phyloP scores from a whole-genome alignment of 53 echinoderm and acorn worm species.

The Echinometra lucunter region DNA sequence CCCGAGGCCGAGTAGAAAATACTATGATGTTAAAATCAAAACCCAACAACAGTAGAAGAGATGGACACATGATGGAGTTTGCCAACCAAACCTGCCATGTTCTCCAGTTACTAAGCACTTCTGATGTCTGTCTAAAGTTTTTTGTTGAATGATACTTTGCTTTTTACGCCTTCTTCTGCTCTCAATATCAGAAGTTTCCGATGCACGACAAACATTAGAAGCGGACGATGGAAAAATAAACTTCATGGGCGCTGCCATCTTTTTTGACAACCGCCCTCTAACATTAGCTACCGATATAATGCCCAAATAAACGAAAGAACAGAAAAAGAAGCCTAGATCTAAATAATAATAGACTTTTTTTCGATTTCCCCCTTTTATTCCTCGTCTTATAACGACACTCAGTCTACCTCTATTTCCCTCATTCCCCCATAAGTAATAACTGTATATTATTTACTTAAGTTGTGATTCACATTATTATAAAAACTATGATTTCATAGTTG shows the following conservation, averaged over 20 bases:
- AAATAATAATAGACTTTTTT: no score
- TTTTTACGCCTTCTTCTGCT: conserved; percentile 28
- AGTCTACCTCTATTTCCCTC: background rate
- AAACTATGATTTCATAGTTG: no score
- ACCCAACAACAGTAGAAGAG: no score
- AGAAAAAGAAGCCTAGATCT: no score
- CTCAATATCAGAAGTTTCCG: background rate
- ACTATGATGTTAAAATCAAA: background rate
- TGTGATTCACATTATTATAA: background rate
- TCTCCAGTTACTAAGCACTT: conserved; percentile 72
- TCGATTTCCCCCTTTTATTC: no score
- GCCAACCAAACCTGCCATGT: conserved; percentile 64
- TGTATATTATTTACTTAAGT: no score
- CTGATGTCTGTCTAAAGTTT: background rate
- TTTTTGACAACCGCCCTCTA: conserved; percentile 46
- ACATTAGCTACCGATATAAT: no score
- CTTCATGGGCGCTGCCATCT: conserved; percentile 75
- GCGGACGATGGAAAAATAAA: conserved; percentile 79
- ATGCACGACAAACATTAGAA: background rate
- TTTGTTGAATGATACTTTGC: conserved; percentile 42
- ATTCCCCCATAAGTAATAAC: background rate
- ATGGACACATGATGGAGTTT: no score
- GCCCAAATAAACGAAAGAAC: no score
- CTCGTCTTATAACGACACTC: background rate
- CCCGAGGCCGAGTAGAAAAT: no score